These are phyloP conservation scores for Morpho deidamia DNA, from an alignment of 2,888 invertebrate genomes.

Conservation along the genomic window DNA sequence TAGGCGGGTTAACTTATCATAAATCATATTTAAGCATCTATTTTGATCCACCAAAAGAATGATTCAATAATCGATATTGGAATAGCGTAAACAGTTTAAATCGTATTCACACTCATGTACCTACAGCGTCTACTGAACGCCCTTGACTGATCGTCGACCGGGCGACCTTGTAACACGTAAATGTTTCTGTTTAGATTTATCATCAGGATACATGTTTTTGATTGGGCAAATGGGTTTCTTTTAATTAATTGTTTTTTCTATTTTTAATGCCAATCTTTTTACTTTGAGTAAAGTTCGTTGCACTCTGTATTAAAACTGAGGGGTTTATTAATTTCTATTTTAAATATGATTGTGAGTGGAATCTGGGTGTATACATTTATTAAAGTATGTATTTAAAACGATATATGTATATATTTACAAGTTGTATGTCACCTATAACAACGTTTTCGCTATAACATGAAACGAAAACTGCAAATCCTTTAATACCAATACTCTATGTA, in stretches of 20 bases:
- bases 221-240: slow-evolving; percentile 15
- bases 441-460: no score
- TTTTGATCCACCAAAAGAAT: slow-evolving; percentile 7
- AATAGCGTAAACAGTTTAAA: slow-evolving; percentile 42
- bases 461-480: no score
- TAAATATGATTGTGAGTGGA: no score
- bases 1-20: no score
- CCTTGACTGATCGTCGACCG: slow-evolving; percentile 73
- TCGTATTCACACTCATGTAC: slow-evolving; percentile 41
- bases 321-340: no score
- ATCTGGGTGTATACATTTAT: no score
- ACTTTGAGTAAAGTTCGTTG: neutral
- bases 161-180: slow-evolving; percentile 68
- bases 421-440: no score
- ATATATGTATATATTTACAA: no score
- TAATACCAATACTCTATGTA: no score
- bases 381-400: no score
- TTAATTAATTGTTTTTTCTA: slow-evolving; percentile 19
- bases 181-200: slow-evolving; percentile 64
- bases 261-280: slow-evolving; percentile 21
- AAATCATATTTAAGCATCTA: no score
- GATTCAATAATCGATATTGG: slow-evolving; percentile 26
- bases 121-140: slow-evolving; percentile 59
- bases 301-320: neutral
- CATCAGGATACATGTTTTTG: slow-evolving; percentile 50